Conservation (phyloP, 1,140 invertebrate genomes). For the Apolygus lucorum region DNA sequence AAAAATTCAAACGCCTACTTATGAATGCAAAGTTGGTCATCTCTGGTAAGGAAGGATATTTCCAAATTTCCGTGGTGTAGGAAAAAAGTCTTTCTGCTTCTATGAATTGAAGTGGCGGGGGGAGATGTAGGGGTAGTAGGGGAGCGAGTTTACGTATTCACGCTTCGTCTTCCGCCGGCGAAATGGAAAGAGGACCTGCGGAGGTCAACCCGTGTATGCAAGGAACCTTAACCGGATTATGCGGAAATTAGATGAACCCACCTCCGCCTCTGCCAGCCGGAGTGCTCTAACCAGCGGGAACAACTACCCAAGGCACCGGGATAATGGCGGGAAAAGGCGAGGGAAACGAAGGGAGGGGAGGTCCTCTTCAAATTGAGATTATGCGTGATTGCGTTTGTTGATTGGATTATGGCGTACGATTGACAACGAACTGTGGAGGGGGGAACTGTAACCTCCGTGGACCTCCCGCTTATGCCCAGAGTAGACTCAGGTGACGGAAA, state of each 20-base stretch:
- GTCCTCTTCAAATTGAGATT: constrained; percentile 15
- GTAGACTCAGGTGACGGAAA: constrained; percentile 9
- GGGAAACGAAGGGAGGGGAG: no score
- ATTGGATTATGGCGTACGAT: constrained; percentile 10
- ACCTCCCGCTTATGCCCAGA: background rate
- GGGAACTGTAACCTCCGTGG: background rate
- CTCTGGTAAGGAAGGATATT: no score
- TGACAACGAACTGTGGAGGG: background rate
- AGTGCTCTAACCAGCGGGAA: background rate
- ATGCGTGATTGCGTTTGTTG: constrained; percentile 16
- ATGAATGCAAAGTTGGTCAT: no score
- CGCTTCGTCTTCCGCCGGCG: background rate
- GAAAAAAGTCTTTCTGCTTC: no score
- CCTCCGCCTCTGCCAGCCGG: background rate
- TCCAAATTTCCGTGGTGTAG: no score
- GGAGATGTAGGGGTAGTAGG: no score
- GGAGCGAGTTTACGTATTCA: no score
- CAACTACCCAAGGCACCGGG: background rate
- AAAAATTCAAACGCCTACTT: no score
- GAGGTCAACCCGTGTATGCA: background rate
- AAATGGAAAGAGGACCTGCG: background rate
- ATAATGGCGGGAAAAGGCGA: no score
- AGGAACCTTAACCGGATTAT: constrained; percentile 13
- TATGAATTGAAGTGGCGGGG: no score
- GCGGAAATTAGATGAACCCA: constrained; percentile 8